phyloP scores from a whole-genome alignment of 2,113 vertebrate species.

The Phycodurus eques region DNA sequence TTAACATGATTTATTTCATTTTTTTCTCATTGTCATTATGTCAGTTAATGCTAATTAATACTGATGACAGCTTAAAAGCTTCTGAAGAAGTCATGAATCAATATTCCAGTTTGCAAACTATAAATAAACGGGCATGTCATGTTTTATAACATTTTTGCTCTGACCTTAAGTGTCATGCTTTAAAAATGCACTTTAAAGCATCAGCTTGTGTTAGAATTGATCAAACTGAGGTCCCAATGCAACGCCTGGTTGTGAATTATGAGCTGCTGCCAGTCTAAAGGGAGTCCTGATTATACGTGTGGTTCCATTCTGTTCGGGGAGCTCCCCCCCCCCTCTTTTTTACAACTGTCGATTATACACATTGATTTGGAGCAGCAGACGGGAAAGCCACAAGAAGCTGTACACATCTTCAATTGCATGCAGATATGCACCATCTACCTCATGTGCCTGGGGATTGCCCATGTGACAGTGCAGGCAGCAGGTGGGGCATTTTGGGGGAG shows the following conservation, averaged over 20 bases:
- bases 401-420: conserved; percentile 23
- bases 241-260: conserved; percentile 27
- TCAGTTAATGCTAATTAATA: conserved; percentile 16
- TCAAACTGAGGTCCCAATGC: conserved; percentile 12
- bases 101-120: conserved; percentile 6
- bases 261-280: conserved; percentile 25
- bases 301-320: conserved; percentile 20
- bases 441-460: conserved; percentile 24
- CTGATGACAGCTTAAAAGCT: conserved; percentile 18
- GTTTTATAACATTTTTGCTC: neutral
- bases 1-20: neutral
- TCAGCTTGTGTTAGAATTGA: conserved; percentile 18
- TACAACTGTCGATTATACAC: conserved; percentile 18
- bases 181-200: neutral
- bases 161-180: neutral
- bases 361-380: conserved; percentile 3
- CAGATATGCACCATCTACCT: conserved; percentile 4
- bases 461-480: neutral
- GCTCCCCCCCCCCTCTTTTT: neutral
- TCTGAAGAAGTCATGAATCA: conserved; percentile 20
- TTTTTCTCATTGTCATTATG: neutral
- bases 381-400: neutral
- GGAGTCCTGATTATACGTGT: conserved; percentile 34
- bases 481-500: conserved; percentile 13
- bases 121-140: neutral